Evolutionary conservation across 2,888 invertebrate genomes (phyloP).

Genomic region (Pandemis heparana): DNA sequence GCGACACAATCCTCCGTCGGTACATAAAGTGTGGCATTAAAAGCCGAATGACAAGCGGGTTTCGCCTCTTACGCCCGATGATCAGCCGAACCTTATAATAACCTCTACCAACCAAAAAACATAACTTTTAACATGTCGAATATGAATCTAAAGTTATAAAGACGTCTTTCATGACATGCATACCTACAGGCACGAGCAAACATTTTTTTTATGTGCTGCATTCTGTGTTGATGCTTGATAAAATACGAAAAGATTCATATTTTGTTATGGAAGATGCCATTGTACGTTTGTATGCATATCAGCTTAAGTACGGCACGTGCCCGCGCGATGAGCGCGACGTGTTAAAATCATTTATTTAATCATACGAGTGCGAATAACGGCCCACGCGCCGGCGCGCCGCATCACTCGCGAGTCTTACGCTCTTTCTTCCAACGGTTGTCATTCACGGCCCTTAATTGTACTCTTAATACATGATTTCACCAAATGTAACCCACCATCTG

Average conservation of each 20-base stretch:
- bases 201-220: slow-evolving; percentile 2
- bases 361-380: slow-evolving; percentile 52
- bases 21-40: slow-evolving; percentile 75
- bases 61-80: slow-evolving; percentile 6
- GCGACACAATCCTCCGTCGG: slow-evolving; percentile 72
- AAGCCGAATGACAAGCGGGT: slow-evolving; percentile 60
- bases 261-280: slow-evolving; percentile 22
- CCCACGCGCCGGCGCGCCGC: slow-evolving; percentile 47
- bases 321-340: slow-evolving; percentile 41
- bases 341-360: slow-evolving; percentile 56
- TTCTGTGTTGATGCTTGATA: neutral
- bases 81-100: slow-evolving; percentile 4
- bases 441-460: slow-evolving; percentile 42
- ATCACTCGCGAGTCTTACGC: slow-evolving; percentile 43
- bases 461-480: slow-evolving; percentile 25
- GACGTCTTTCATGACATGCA: neutral
- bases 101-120: slow-evolving; percentile 9
- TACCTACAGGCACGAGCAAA: neutral
- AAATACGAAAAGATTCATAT: neutral
- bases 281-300: slow-evolving; percentile 25
- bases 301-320: slow-evolving; percentile 40
- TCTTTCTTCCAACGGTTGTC: slow-evolving; percentile 32
- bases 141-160: neutral
- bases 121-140: neutral
- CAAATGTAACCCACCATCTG: slow-evolving; percentile 41